Evolutionary conservation across 1,140 invertebrate species (phyloP).

Genomic region (Bradynema listronoti): DNA sequence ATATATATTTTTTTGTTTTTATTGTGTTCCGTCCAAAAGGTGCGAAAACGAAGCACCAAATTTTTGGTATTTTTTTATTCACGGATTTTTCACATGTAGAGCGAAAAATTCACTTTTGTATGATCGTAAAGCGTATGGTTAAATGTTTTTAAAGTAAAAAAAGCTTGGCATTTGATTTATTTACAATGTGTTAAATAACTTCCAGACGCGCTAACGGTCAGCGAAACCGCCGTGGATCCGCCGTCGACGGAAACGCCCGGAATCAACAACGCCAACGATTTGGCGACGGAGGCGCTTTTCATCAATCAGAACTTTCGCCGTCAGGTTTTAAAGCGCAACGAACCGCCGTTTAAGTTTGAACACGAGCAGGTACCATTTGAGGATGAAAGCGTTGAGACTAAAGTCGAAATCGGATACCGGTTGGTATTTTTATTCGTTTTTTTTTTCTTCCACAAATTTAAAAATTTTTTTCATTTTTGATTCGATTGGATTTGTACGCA

Average conservation of each 20-base stretch:
- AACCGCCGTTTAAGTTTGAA: conserved; percentile 29
- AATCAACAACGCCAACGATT: conserved; percentile 64
- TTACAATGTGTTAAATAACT: too few species aligned
- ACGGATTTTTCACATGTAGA: too few species aligned
- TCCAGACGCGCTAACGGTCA: conserved; percentile 83
- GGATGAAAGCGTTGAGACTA: conserved; percentile 30
- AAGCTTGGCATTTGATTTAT: too few species aligned
- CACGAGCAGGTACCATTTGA: conserved; percentile 40
- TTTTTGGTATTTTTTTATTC: background rate
- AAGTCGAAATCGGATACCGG: conserved; percentile 28
- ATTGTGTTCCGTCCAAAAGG: background rate
- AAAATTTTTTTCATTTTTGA: too few species aligned
- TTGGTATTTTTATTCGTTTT: too few species aligned
- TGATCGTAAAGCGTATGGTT: too few species aligned
- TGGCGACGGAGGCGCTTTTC: conserved; percentile 93
- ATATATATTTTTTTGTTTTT: background rate
- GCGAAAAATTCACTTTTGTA: too few species aligned
- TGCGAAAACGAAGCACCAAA: background rate
- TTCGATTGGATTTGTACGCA: too few species aligned
- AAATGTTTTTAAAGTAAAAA: too few species aligned
- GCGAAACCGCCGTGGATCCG: conserved; percentile 93
- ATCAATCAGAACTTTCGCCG: conserved; percentile 99
- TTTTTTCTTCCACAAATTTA: too few species aligned
- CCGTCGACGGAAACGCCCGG: conserved; percentile 79
- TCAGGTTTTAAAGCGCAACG: conserved; percentile 68